A percentile compares a stretch with the other conserved stretches of the same genome.
Evolutionary conservation across 2,113 vertebrate species (phyloP).

Genomic region (Ptychochromis oligacanthus): DNA sequence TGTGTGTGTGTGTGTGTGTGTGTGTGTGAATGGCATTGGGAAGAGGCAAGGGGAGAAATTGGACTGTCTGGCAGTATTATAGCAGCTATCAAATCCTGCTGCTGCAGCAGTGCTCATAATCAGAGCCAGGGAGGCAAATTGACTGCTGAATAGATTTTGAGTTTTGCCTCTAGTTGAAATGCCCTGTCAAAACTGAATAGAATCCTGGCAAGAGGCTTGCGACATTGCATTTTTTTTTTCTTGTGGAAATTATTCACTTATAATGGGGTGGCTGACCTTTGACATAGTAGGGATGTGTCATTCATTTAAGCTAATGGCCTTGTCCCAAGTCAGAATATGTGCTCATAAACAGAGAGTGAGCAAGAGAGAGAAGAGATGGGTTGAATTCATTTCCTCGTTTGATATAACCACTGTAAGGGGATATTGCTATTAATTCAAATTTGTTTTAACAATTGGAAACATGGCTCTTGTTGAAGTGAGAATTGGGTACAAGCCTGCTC

Average conservation of each 20-base stretch:
- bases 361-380: neutral
- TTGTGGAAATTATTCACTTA: constrained; percentile 48
- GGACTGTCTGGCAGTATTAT: constrained; percentile 71
- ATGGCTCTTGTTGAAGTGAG: constrained; percentile 8
- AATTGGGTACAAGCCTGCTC: constrained; percentile 4
- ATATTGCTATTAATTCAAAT: constrained; percentile 54
- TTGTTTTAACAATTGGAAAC: constrained; percentile 49
- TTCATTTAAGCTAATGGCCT: constrained; percentile 59
- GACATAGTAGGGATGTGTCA: constrained; percentile 47
- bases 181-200: constrained; percentile 59
- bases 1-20: constrained; percentile 11
- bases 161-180: constrained; percentile 55
- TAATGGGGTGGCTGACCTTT: constrained; percentile 63
- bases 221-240: constrained; percentile 33
- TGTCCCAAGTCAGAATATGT: constrained; percentile 32
- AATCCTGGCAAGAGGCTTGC: constrained; percentile 43
- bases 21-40: constrained; percentile 29
- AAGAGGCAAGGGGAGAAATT: constrained; percentile 53
- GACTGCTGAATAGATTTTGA: constrained; percentile 72
- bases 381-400: constrained; percentile 34
- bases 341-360: constrained; percentile 15
- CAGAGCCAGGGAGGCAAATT: constrained; percentile 65
- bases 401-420: constrained; percentile 28
- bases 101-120: constrained; percentile 63
- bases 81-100: constrained; percentile 68